These are phyloP conservation scores for Diglossa cyanea DNA, from an alignment of 2,797 vertebrate species.

Conservation along the genomic window DNA sequence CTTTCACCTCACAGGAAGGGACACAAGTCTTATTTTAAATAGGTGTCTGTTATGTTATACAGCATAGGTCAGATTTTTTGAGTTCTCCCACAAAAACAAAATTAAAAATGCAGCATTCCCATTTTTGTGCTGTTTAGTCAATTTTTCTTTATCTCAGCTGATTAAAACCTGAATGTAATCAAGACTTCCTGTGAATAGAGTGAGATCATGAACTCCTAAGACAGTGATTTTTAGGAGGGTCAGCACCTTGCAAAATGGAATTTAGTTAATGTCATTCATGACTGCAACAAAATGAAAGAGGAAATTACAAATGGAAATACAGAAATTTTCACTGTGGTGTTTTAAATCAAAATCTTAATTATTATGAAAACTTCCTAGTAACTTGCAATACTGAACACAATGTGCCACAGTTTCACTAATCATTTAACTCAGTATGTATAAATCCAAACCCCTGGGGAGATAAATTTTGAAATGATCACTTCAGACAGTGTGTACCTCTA, in stretches of 20 bases:
- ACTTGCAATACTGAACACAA: not conserved
- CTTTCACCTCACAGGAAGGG: not conserved
- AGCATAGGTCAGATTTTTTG: not conserved
- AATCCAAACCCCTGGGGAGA: slow-evolving; percentile 28
- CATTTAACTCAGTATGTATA: slow-evolving; percentile 41
- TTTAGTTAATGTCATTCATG: not conserved
- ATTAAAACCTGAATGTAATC: not conserved
- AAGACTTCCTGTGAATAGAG: not conserved
- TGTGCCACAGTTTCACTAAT: slow-evolving; percentile 30
- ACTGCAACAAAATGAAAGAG: not conserved
- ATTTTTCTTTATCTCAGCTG: not conserved
- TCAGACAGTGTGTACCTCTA: slow-evolving; percentile 30
- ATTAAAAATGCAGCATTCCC: not conserved
- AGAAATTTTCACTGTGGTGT: not conserved
- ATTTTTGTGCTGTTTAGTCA: not conserved
- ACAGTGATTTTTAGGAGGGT: not conserved
- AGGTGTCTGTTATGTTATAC: not conserved
- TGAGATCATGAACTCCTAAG: not conserved
- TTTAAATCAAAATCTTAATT: slow-evolving; percentile 16
- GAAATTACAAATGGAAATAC: slow-evolving; percentile 20
- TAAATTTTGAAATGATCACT: slow-evolving; percentile 40
- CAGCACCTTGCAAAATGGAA: not conserved
- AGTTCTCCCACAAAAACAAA: not conserved
- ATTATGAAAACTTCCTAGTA: slow-evolving; percentile 23
- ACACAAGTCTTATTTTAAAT: not conserved